Evolutionary conservation across 1,140 invertebrate genomes (phyloP).

Genomic region (Oedothorax gibbosus): DNA sequence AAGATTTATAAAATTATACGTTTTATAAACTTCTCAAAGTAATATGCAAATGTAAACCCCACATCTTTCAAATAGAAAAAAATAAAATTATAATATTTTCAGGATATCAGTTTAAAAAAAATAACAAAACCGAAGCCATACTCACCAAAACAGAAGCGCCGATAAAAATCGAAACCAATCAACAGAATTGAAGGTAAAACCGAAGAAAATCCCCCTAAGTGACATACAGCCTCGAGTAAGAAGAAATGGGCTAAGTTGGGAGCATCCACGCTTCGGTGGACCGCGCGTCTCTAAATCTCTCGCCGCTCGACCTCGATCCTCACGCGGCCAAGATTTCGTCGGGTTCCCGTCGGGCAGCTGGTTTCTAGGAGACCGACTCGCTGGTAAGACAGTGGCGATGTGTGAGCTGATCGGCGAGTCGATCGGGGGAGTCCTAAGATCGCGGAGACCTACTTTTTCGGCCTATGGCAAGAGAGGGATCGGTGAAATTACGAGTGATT

Average conservation of each 20-base stretch:
- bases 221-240: neutral
- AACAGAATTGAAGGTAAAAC: constrained; percentile 19
- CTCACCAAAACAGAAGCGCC: neutral
- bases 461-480: constrained; percentile 27
- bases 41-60: too few relatives aligned
- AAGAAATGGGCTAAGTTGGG: constrained; percentile 37
- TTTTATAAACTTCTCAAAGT: too few relatives aligned
- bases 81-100: too few relatives aligned
- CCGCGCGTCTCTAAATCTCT: constrained; percentile 26
- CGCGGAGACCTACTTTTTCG: constrained; percentile 40
- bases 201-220: constrained; percentile 8
- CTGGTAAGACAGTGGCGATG: constrained; percentile 8
- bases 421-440: constrained; percentile 31
- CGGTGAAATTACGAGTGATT: constrained; percentile 46
- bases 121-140: neutral
- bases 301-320: constrained; percentile 20
- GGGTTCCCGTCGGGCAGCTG: neutral
- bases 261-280: constrained; percentile 30
- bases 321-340: constrained; percentile 2
- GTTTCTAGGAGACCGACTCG: constrained; percentile 2
- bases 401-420: constrained; percentile 27
- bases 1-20: too few relatives aligned
- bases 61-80: too few relatives aligned
- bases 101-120: too few relatives aligned
- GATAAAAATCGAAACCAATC: constrained; percentile 34